Evolutionary conservation across 1,140 invertebrate species (phyloP).

Genomic region (Tenebrio molitor): DNA sequence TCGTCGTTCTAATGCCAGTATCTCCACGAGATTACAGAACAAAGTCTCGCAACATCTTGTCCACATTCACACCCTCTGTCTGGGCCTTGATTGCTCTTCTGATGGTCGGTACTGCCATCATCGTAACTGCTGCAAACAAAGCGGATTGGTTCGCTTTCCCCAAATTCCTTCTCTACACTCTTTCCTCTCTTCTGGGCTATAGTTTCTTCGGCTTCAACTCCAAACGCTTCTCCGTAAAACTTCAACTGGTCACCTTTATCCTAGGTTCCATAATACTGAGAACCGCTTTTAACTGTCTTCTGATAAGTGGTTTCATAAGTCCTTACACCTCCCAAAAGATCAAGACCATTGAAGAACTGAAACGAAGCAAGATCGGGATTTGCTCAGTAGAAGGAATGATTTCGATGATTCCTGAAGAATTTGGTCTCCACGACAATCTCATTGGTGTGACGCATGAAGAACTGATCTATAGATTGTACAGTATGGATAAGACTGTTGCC

Average conservation of each 20-base stretch:
- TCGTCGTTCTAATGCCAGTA: conserved; percentile 7
- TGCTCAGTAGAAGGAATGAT: background rate
- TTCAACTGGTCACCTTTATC: background rate
- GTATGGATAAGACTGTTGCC: too few relatives aligned
- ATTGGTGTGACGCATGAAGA: too few relatives aligned
- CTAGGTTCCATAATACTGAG: background rate
- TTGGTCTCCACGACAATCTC: too few relatives aligned
- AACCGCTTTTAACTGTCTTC: background rate
- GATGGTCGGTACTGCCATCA: background rate
- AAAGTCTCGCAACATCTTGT: background rate
- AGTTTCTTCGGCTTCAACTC: background rate
- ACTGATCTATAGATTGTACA: too few relatives aligned
- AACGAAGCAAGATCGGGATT: background rate
- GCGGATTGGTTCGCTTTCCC: too few relatives aligned
- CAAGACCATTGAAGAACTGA: background rate
- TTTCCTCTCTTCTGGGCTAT: conserved; percentile 8
- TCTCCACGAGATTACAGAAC: background rate
- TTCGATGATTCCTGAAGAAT: too few relatives aligned
- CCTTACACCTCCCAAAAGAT: background rate
- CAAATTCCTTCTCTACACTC: too few relatives aligned
- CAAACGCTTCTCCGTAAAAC: background rate
- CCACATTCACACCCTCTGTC: background rate
- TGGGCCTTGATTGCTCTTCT: background rate
- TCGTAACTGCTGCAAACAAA: too few relatives aligned
- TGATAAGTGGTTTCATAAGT: background rate